Evolutionary conservation across 2,797 vertebrate species (phyloP), one percentile per base, ranked within the genome.

Genomic region (Lerista edwardsae): DNA sequence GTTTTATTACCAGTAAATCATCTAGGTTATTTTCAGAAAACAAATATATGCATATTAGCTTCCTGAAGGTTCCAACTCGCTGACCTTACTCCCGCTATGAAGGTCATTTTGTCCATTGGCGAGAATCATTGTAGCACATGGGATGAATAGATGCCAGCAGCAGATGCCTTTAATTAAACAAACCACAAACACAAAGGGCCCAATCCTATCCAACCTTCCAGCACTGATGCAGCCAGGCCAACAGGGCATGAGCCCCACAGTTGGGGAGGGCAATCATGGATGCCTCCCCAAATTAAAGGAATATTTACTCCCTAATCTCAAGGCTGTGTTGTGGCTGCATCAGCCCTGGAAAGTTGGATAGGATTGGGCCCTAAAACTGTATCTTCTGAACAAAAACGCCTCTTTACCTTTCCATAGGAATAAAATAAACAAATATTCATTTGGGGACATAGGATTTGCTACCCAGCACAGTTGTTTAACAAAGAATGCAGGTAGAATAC

Each of bases 391-490:
- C 86, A 76, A 88, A 83, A 85, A 85, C 74, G 69, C 44, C 81
- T 72, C 1, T 3, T 84, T 86, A 90, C 68, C 0, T 79, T 86
- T 91, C 86, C 89, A 19, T 29, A 65, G 31, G 88, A 86, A 83
- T 44, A 80, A 85, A n/a, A 51, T 55, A 57, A 27, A 74, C 93
- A 87, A 93, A 90, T 87, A 89, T 91, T 93, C 68, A 93, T 89
- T 67, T 59, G 6, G 1, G 90, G 83, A 65, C 74, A 44, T 0
- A 29, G 79, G 87, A 89, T 90, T 57, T 51, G 71, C 83, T 14
- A 44, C 41, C 79, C 76, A 86, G 89, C 15, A 34, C 73, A 65
- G 77, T 31, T 75, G 27, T 39, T 19, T 84, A 84, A 86, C 80
- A 76, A 81, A 59, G 23, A 6, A 23, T 44, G 0, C 0, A 0